phyloP scores from a whole-genome alignment of 2,113 vertebrate genomes.

The Saccopteryx leptura region DNA sequence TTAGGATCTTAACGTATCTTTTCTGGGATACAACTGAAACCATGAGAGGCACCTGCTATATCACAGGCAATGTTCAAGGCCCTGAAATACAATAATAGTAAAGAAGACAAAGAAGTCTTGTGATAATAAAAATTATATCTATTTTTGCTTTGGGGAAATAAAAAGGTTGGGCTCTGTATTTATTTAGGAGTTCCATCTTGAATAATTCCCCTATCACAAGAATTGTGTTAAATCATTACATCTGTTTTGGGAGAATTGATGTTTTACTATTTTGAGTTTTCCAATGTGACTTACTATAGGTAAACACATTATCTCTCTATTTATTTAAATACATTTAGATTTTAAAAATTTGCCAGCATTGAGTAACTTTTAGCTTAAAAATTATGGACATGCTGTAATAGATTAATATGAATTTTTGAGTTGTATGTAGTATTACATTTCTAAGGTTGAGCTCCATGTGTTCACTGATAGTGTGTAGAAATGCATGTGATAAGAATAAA shows the following conservation, averaged over 20 bases:
- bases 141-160: not conserved
- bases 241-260: not conserved
- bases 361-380: not conserved
- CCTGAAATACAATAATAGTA: not conserved
- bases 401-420: not conserved
- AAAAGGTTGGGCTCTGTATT: not conserved
- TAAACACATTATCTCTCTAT: not conserved
- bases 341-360: not conserved
- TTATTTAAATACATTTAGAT: not conserved
- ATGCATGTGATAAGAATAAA: not conserved
- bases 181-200: not conserved
- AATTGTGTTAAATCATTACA: not conserved
- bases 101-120: not conserved
- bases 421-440: not conserved
- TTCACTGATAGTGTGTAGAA: not conserved
- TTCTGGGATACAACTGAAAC: not conserved
- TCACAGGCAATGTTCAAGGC: not conserved
- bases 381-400: not conserved
- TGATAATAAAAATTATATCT: not conserved
- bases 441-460: not conserved
- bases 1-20: not conserved
- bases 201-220: not conserved
- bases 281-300: not conserved
- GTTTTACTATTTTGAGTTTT: not conserved
- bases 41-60: not conserved